Evolutionary conservation across 2,113 vertebrate genomes (phyloP).

Genomic region (Sporophila hypoxantha): DNA sequence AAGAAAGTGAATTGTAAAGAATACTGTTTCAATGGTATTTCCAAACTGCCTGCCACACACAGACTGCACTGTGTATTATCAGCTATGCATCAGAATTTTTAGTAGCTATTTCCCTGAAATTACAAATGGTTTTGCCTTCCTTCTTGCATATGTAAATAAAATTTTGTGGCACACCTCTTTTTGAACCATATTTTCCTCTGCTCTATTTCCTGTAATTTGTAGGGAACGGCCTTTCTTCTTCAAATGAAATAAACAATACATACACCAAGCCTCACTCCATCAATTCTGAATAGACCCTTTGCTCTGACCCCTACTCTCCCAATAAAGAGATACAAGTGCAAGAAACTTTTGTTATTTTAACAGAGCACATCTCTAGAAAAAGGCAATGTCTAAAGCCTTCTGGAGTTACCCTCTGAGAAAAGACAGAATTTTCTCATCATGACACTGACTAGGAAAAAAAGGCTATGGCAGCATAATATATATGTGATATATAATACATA

Average conservation of each 20-base stretch:
- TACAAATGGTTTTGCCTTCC: constrained; percentile 20
- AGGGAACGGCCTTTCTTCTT: neutral
- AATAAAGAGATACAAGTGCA: neutral
- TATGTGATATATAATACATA: neutral
- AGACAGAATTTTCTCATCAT: neutral
- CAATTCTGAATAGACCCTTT: neutral
- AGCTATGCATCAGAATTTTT: neutral
- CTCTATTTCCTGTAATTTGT: neutral
- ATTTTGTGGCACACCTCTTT: neutral
- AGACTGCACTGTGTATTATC: neutral
- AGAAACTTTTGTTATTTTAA: neutral
- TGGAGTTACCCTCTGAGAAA: neutral
- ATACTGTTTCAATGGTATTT: neutral
- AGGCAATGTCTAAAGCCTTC: neutral
- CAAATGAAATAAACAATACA: neutral
- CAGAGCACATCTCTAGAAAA: neutral
- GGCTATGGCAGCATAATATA: neutral
- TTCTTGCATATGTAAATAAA: neutral
- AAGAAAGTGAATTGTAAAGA: neutral
- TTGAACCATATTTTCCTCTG: neutral
- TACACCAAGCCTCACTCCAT: neutral
- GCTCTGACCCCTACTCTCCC: neutral
- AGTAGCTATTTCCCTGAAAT: constrained; percentile 8
- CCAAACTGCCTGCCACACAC: neutral
- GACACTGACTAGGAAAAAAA: neutral